Percentiles rank a stretch among this genome's conserved stretches.
Evolutionary conservation across 2,797 vertebrate species (phyloP).

Genomic region (Sciaenops ocellatus): DNA sequence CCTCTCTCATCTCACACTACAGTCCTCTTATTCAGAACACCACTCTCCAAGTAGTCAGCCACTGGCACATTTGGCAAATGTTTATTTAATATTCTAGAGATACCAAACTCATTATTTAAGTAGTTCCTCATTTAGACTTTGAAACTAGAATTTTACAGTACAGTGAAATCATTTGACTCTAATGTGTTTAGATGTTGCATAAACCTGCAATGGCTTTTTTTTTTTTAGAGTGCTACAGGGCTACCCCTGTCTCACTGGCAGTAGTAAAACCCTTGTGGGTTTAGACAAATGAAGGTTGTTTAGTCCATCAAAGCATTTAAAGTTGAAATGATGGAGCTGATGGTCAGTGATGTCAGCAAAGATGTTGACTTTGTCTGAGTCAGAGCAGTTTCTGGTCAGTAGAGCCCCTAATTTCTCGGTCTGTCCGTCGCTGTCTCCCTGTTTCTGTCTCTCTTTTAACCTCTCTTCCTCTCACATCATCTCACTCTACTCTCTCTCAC

Average conservation of each 20-base stretch:
- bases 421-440: constrained; percentile 65
- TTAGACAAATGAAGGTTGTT: constrained; percentile 79
- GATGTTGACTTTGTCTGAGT: constrained; percentile 84
- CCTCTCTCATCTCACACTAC: constrained; percentile 77
- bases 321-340: constrained; percentile 79
- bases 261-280: constrained; percentile 74
- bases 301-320: constrained; percentile 77
- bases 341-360: constrained; percentile 85
- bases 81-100: constrained; percentile 30
- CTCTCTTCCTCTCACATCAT: constrained; percentile 73
- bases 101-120: constrained; percentile 37
- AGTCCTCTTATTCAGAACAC: constrained; percentile 71
- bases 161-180: constrained; percentile 29
- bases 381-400: constrained; percentile 83
- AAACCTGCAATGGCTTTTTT: constrained; percentile 22
- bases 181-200: constrained; percentile 44
- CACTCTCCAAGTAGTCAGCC: constrained; percentile 37
- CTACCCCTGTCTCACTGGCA: constrained; percentile 75
- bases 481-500: constrained; percentile 54
- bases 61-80: constrained; percentile 19
- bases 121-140: constrained; percentile 2
- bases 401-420: constrained; percentile 82
- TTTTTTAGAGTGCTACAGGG: constrained; percentile 57
- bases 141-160: constrained; percentile 20
- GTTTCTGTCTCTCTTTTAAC: constrained; percentile 71